Evolutionary conservation across 2,888 invertebrate genomes (phyloP).

Genomic region (Ormyrus pomaceus): DNA sequence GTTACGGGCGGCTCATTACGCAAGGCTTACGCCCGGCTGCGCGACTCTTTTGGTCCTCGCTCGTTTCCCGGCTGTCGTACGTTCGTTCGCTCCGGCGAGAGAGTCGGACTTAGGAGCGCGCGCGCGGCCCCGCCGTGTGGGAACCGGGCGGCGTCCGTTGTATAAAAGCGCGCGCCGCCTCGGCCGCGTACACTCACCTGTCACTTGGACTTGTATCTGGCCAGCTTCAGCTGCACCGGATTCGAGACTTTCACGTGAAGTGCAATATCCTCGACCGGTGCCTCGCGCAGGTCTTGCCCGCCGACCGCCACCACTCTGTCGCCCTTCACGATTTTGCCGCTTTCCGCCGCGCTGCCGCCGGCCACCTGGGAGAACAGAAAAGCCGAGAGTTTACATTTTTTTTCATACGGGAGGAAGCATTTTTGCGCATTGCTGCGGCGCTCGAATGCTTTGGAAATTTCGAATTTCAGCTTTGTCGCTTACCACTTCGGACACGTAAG

Average conservation of each 20-base stretch:
- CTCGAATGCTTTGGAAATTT: too few species aligned
- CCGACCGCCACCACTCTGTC: constrained; percentile 94
- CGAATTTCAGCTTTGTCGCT: constrained; percentile 67
- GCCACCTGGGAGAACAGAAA: constrained; percentile 80
- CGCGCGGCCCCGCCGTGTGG: constrained; percentile 22
- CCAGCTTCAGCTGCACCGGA: constrained; percentile 88
- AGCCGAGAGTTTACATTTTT: too few species aligned
- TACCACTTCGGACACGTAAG: constrained; percentile 96
- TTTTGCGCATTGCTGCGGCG: too few species aligned
- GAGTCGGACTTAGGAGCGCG: too few species aligned
- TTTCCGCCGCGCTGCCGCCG: constrained; percentile 91
- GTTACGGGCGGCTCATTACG: neutral
- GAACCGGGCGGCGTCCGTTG: neutral
- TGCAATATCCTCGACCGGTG: constrained; percentile 89
- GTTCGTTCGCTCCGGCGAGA: too few species aligned
- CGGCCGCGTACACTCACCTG: constrained; percentile 62
- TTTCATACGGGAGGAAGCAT: too few species aligned
- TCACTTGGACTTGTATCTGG: constrained; percentile 86
- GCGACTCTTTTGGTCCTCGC: constrained; percentile 30
- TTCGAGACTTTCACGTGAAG: constrained; percentile 92
- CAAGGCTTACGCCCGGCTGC: neutral
- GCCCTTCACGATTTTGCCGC: constrained; percentile 93
- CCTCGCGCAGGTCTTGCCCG: constrained; percentile 86
- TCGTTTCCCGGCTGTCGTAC: too few species aligned
- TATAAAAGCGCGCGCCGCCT: neutral